Evolutionary conservation across 2,797 vertebrate genomes (phyloP).

Genomic region (Cryptoblepharus egeriae): DNA sequence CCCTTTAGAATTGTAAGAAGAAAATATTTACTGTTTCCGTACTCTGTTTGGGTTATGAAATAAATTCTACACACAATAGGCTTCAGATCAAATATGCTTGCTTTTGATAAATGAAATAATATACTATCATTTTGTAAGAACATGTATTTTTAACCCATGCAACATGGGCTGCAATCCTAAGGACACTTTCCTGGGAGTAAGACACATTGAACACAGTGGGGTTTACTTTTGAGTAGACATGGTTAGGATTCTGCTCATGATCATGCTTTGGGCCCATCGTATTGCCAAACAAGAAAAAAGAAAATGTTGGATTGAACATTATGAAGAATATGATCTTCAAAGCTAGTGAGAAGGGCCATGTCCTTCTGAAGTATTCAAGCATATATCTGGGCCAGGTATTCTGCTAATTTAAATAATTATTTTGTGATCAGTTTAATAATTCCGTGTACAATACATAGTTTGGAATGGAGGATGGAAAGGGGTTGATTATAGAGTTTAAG

Average conservation of each 20-base stretch:
- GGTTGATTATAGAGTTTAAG: slow-evolving; percentile 25
- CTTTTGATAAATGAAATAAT: slow-evolving; percentile 34
- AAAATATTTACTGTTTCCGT: not conserved
- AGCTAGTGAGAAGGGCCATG: not conserved
- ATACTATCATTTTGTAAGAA: slow-evolving; percentile 34
- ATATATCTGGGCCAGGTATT: slow-evolving; percentile 19
- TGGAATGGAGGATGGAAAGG: not conserved
- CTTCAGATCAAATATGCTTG: not conserved
- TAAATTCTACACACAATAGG: not conserved
- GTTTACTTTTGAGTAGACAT: too few relatives aligned
- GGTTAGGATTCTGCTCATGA: too few relatives aligned
- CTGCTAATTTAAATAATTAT: not conserved
- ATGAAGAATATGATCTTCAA: not conserved
- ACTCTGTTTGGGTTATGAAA: not conserved
- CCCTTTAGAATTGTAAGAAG: not conserved
- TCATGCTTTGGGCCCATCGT: not conserved
- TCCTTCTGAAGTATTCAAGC: slow-evolving; percentile 33
- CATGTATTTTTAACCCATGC: slow-evolving; percentile 17
- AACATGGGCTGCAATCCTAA: not conserved
- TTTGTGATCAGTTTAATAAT: not conserved
- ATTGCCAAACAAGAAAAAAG: slow-evolving; percentile 28
- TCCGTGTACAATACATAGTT: not conserved
- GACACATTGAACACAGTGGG: too few relatives aligned
- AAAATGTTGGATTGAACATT: slow-evolving; percentile 28
- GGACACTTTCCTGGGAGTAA: too few relatives aligned